phyloP scores from a whole-genome alignment of 2,113 vertebrate genomes.

The Tupaia tana region DNA sequence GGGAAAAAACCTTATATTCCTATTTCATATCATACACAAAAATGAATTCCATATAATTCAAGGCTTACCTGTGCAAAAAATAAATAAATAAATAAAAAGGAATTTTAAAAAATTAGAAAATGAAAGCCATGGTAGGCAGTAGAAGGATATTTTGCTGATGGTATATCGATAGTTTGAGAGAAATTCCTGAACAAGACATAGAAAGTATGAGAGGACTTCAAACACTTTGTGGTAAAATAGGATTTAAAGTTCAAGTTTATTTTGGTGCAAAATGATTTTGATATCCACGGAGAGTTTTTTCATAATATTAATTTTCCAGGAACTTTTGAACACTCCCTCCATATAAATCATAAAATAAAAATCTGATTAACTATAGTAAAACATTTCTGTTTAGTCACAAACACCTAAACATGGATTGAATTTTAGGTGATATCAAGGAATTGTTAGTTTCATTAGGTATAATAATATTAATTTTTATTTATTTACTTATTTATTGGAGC shows the following conservation, averaged over 20 bases:
- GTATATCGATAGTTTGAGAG: neutral
- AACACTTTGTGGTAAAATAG: no score
- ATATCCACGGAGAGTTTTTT: no score
- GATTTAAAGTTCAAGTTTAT: no score
- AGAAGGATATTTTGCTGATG: neutral
- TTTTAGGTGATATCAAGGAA: neutral
- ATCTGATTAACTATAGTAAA: neutral
- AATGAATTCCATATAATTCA: neutral
- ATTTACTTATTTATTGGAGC: no score
- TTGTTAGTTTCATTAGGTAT: neutral
- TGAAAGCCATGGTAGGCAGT: neutral
- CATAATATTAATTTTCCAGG: no score
- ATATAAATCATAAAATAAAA: neutral
- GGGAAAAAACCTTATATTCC: neutral
- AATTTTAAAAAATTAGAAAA: neutral
- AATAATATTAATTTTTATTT: neutral
- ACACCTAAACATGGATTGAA: neutral
- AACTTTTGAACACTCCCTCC: no score
- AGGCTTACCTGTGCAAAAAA: neutral
- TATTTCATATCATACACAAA: neutral
- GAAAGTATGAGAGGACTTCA: neutral
- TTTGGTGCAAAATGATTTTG: no score
- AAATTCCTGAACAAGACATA: neutral
- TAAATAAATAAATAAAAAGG: neutral
- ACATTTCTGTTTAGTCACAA: neutral